A percentile compares a stretch with the other conserved stretches of the same genome.
phyloP scores from a whole-genome alignment of 2,888 invertebrate genomes.

The Macaria liturata region DNA sequence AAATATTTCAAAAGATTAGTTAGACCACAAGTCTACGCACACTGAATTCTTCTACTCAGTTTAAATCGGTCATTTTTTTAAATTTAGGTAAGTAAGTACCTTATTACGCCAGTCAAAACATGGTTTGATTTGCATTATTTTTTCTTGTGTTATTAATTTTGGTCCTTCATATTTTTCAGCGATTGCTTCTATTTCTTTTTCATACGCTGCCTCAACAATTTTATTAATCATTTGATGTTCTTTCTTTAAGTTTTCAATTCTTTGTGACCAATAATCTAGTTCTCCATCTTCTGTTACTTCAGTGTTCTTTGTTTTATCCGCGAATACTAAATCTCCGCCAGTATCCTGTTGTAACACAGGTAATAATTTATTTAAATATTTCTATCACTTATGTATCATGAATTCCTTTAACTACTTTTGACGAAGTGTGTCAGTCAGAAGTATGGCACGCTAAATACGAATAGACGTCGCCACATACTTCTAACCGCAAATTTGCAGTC shows the following conservation, averaged over 20 bases:
- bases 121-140: constrained; percentile 63
- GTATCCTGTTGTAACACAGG: constrained; percentile 43
- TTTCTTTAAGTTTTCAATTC: constrained; percentile 67
- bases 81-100: too few species aligned
- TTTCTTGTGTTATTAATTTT: constrained; percentile 51
- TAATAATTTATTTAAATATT: too few species aligned
- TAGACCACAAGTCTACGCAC: too few species aligned
- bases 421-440: not conserved
- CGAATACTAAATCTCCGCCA: constrained; percentile 45
- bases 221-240: constrained; percentile 71
- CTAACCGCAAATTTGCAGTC: not conserved
- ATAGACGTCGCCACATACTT: not conserved
- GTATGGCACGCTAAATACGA: not conserved
- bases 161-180: constrained; percentile 52
- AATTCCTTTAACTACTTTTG: not conserved
- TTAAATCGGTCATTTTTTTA: too few species aligned
- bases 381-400: not conserved
- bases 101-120: constrained; percentile 67
- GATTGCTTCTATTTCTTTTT: constrained; percentile 61
- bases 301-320: constrained; percentile 42
- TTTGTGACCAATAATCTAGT: constrained; percentile 65
- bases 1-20: too few species aligned
- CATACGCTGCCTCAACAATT: constrained; percentile 69
- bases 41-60: too few species aligned
- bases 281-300: constrained; percentile 49